These are phyloP conservation scores for Caiman crocodilus DNA, from an alignment of 2,797 vertebrate genomes.

Conservation along the genomic window DNA sequence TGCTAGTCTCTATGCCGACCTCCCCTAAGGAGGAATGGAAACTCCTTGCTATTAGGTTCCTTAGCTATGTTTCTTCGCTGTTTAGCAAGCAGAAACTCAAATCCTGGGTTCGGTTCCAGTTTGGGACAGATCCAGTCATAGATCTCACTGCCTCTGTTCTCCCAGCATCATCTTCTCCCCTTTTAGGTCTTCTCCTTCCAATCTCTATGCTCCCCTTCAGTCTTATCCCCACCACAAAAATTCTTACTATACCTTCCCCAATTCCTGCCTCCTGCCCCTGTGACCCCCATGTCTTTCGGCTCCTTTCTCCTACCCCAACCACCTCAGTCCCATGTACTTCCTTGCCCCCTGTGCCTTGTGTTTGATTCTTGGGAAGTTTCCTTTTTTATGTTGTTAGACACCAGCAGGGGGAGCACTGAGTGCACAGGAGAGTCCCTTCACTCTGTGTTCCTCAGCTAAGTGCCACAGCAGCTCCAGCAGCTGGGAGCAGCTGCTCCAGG, in stretches of 20 bases:
- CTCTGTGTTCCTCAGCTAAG: background rate
- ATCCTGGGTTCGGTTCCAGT: background rate
- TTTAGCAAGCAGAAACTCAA: background rate
- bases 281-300: background rate
- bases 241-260: background rate
- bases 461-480: background rate
- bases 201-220: background rate
- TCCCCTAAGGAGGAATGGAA: background rate
- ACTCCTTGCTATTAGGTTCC: background rate
- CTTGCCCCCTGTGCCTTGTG: background rate
- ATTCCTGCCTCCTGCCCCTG: background rate
- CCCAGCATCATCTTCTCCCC: background rate
- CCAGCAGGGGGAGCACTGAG: background rate
- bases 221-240: background rate
- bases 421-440: background rate
- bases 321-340: fast-evolving
- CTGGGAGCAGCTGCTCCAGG: background rate
- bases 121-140: background rate
- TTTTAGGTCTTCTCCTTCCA: background rate
- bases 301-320: background rate
- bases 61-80: no score
- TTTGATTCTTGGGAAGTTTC: background rate
- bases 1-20: conserved; percentile 8
- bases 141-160: background rate
- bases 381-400: background rate